phyloP scores from a whole-genome alignment of 1,140 invertebrate species.

The Papilio polyxenes region DNA sequence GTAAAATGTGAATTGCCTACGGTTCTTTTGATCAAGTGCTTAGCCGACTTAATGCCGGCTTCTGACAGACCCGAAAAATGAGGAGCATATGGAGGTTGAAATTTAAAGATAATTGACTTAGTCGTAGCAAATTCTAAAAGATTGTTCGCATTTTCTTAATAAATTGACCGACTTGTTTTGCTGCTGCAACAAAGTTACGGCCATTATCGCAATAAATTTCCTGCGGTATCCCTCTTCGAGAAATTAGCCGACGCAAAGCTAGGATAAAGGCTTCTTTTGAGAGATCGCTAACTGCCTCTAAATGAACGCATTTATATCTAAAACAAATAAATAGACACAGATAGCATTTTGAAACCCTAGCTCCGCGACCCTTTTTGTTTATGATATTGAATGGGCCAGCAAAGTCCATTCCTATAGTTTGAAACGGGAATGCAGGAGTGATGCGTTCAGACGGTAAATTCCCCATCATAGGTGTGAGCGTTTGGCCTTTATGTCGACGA shows the following conservation, averaged over 20 bases:
- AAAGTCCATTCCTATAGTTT: slow-evolving; percentile 53
- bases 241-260: slow-evolving; percentile 41
- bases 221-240: slow-evolving; percentile 40
- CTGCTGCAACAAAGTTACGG: slow-evolving; percentile 45
- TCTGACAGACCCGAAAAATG: slow-evolving; percentile 59
- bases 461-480: slow-evolving; percentile 39
- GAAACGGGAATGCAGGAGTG: slow-evolving; percentile 43
- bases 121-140: slow-evolving; percentile 42
- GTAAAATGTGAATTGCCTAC: slow-evolving; percentile 51
- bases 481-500: no score
- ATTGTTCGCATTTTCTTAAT: not conserved
- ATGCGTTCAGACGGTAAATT: slow-evolving; percentile 48
- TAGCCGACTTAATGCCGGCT: slow-evolving; percentile 50
- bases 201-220: slow-evolving; percentile 45
- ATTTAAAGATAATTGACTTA: slow-evolving; percentile 48
- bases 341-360: slow-evolving; percentile 54
- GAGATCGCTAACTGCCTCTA: slow-evolving; percentile 53
- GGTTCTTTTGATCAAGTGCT: slow-evolving; percentile 52
- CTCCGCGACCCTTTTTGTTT: slow-evolving; percentile 47
- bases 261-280: slow-evolving; percentile 44
- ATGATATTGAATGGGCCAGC: slow-evolving; percentile 45
- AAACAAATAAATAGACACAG: slow-evolving; percentile 54
- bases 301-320: slow-evolving; percentile 55
- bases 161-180: slow-evolving; percentile 42
- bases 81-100: slow-evolving; percentile 53